A percentile compares a stretch with the other conserved stretches of the same genome.
Conservation (phyloP, 2,888 invertebrate species). For the Boloria selene region DNA sequence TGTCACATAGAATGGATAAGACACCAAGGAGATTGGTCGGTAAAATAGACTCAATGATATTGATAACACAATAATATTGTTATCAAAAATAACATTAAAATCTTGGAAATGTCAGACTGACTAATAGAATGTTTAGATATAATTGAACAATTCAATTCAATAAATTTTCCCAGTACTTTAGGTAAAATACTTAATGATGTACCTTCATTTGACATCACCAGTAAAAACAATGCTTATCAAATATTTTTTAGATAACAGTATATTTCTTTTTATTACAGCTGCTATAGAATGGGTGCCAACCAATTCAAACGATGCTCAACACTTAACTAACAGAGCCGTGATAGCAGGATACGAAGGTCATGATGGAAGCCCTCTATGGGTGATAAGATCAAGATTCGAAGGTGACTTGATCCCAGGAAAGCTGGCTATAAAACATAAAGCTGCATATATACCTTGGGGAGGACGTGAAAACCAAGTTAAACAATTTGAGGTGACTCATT, state of each 20-base stretch:
- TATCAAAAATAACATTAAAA: no score
- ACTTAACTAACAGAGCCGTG: conserved; percentile 60
- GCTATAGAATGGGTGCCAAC: conserved; percentile 66
- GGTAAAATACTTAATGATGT: no score
- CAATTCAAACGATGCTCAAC: conserved; percentile 51
- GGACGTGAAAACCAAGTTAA: conserved; percentile 63
- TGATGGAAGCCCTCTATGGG: conserved; percentile 74
- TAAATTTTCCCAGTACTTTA: no score
- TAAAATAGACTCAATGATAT: no score
- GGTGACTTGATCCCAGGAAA: conserved; percentile 75
- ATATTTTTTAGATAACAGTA: background rate
- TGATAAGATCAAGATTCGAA: conserved; percentile 64
- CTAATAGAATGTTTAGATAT: no score
- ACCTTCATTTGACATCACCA: no score
- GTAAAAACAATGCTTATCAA: background rate
- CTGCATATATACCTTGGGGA: conserved; percentile 71
- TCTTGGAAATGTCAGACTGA: no score
- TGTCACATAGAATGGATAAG: no score
- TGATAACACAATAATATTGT: no score
- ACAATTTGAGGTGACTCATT: conserved; percentile 60
- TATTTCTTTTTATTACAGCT: conserved; percentile 48
- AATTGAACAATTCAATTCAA: no score
- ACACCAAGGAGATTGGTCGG: no score
- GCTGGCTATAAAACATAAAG: conserved; percentile 63
- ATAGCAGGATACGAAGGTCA: conserved; percentile 72